Conservation (phyloP, 2,888 invertebrate genomes). For the Drosophila peninsularis region DNA sequence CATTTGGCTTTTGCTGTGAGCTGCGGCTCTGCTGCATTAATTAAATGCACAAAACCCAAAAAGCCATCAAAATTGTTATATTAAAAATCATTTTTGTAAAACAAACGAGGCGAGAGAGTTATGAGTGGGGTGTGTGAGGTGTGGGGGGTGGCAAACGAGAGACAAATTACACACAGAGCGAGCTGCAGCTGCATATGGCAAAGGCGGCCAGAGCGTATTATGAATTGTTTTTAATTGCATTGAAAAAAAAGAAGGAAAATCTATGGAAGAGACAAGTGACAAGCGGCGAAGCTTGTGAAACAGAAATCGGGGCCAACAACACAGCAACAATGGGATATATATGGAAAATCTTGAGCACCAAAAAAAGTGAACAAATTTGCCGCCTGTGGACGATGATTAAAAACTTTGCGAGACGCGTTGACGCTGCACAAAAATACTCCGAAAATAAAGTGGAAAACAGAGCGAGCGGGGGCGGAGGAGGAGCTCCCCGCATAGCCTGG, state of each 20-base stretch:
- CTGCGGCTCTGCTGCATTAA: conserved; percentile 53
- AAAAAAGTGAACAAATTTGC: conserved; percentile 34
- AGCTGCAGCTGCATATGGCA: conserved; percentile 44
- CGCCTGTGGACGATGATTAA: conserved; percentile 68
- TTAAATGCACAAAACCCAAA: conserved; percentile 67
- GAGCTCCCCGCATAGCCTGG: conserved; percentile 1
- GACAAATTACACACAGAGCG: conserved; percentile 40
- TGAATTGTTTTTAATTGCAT: conserved; percentile 78
- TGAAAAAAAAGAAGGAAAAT: conserved; percentile 29
- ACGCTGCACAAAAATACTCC: conserved; percentile 61
- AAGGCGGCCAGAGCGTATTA: conserved; percentile 52
- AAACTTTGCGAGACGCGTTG: conserved; percentile 72
- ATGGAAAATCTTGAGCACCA: conserved; percentile 51
- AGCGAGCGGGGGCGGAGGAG: no score
- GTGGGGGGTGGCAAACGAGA: conserved; percentile 7
- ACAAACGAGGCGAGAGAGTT: conserved; percentile 56
- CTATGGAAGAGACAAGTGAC: conserved; percentile 20
- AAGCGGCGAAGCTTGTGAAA: conserved; percentile 24
- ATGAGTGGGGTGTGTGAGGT: neutral
- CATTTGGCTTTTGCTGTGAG: conserved; percentile 39
- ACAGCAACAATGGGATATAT: conserved; percentile 16
- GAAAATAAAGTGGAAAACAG: conserved; percentile 19
- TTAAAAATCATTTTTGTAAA: conserved; percentile 70
- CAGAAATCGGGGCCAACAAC: conserved; percentile 56
- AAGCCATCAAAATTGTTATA: conserved; percentile 59